Conservation (phyloP, 2,888 invertebrate species). For the Eupithecia pulchellata region DNA sequence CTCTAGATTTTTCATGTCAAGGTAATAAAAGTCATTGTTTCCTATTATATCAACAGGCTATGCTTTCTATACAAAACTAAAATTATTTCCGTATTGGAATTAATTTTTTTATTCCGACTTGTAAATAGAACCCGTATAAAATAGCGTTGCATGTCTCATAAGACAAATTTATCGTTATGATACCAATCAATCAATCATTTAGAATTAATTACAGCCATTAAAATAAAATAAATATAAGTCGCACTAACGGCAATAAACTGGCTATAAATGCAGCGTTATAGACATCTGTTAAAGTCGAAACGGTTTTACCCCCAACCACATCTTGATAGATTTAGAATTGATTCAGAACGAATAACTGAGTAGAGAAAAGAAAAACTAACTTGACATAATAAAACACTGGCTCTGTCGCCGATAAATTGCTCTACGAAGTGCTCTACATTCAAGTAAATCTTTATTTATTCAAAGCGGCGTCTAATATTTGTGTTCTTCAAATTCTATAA, state of each 20-base stretch:
- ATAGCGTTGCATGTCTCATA: conserved; percentile 7
- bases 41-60: conserved; percentile 23
- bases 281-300: conserved; percentile 32
- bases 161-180: conserved; percentile 11
- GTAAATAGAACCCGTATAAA: not conserved
- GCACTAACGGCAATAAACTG: conserved; percentile 30
- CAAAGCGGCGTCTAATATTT: conserved; percentile 40
- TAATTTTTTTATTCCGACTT: not conserved
- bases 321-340: conserved; percentile 41
- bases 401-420: not conserved
- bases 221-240: conserved; percentile 35
- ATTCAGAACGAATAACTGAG: conserved; percentile 41
- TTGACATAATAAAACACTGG: not conserved
- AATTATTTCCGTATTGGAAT: not conserved
- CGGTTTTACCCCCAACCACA: conserved; percentile 17
- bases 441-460: not conserved
- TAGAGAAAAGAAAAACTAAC: not conserved
- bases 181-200: conserved; percentile 34
- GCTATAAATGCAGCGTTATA: conserved; percentile 32
- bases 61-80: not conserved
- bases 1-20: conserved; percentile 27
- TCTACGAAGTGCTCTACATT: not conserved
- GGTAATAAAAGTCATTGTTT: conserved; percentile 34
- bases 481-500: conserved; percentile 24
- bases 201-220: conserved; percentile 41